Percentiles rank a stretch among this genome's conserved stretches.
Evolutionary conservation across 2,113 vertebrate genomes (phyloP).

Genomic region (Forbesichthys agassizii): DNA sequence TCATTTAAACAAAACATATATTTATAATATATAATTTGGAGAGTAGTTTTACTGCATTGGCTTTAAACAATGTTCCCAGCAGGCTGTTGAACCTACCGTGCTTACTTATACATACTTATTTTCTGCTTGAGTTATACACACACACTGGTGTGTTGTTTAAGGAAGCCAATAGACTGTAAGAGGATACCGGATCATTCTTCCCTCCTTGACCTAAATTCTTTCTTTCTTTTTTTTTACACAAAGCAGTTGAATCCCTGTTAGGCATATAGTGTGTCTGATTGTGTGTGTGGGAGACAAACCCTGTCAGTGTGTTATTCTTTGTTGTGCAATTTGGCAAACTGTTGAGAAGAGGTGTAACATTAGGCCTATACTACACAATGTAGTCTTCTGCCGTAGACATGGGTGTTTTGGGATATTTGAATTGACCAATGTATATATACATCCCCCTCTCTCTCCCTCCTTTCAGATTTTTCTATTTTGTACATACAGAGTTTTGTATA

Average conservation of each 20-base stretch:
- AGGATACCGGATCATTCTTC: conserved; percentile 57
- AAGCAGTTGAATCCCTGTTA: conserved; percentile 48
- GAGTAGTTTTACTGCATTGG: background rate
- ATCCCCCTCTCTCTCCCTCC: conserved; percentile 14
- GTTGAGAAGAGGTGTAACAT: conserved; percentile 13
- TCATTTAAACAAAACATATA: background rate
- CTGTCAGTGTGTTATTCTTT: conserved; percentile 48
- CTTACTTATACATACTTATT: background rate
- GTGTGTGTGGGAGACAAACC: conserved; percentile 29
- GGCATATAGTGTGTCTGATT: conserved; percentile 41
- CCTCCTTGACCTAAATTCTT: conserved; percentile 69
- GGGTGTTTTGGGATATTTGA: too few relatives aligned
- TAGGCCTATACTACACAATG: background rate
- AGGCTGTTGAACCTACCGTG: background rate
- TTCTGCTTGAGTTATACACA: background rate
- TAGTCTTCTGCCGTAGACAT: background rate
- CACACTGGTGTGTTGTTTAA: conserved; percentile 13
- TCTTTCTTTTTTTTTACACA: background rate
- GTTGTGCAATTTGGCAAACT: conserved; percentile 52
- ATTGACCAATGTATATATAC: too few relatives aligned
- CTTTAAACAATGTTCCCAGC: background rate
- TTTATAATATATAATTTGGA: background rate
- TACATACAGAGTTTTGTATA: conserved; percentile 99
- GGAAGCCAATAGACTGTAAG: conserved; percentile 43
- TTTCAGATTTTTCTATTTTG: conserved; percentile 99